A percentile compares a stretch with the other conserved stretches of the same genome.
Conservation (phyloP, 2,888 invertebrate species). For the Microctonus aethiopoides region DNA sequence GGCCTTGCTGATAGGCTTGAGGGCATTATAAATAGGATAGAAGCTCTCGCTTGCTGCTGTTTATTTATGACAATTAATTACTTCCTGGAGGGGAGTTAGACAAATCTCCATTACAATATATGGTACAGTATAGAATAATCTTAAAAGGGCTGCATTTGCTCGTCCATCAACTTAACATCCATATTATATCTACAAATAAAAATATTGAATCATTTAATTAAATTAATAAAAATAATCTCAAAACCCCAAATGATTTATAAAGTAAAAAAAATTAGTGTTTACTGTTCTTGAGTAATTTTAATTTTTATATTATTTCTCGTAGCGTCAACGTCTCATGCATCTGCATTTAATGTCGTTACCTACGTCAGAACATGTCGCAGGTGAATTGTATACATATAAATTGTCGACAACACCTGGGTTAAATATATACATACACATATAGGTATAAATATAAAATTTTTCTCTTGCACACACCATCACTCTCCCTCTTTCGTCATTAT, state of each 20-base stretch:
- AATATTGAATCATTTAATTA: too few species aligned
- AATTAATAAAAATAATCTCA: too few species aligned
- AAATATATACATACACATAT: constrained; percentile 2
- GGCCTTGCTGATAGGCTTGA: neutral
- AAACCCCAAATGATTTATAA: too few species aligned
- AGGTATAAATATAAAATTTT: neutral
- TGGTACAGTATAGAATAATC: neutral
- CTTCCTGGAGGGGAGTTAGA: constrained; percentile 7
- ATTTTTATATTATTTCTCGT: neutral
- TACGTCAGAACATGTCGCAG: neutral
- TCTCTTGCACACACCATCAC: neutral
- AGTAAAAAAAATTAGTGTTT: too few species aligned
- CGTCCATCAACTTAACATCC: neutral
- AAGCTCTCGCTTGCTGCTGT: neutral
- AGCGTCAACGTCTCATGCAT: constrained; percentile 5
- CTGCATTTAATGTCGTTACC: constrained; percentile 9
- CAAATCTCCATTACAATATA: neutral
- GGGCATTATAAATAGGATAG: neutral
- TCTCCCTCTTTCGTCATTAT: constrained; percentile 17
- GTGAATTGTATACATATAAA: constrained; percentile 9
- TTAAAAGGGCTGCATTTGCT: neutral
- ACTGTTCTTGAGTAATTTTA: neutral
- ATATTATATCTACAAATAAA: too few species aligned
- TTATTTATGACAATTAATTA: constrained; percentile 23
- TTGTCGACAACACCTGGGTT: neutral